Evolutionary conservation across 2,888 invertebrate genomes (phyloP).

Genomic region (Pristionchus fissidentatus): DNA sequence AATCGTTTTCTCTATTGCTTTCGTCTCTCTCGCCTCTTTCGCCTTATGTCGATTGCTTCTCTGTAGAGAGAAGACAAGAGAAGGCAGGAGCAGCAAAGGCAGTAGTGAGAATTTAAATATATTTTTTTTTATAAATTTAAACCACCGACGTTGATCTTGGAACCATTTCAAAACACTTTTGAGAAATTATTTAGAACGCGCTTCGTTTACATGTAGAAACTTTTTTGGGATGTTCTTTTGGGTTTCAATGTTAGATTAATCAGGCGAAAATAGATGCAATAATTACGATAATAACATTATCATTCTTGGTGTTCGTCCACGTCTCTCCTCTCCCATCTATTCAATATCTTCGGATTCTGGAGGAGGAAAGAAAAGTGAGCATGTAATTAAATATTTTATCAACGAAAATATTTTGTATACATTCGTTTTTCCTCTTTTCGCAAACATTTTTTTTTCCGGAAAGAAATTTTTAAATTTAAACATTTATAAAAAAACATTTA

Average conservation of each 20-base stretch:
- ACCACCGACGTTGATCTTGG: too few species aligned
- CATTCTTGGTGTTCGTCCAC: conserved; percentile 1
- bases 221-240: neutral
- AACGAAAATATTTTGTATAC: too few species aligned
- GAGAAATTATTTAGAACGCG: neutral
- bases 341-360: conserved; percentile 9
- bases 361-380: conserved; percentile 14
- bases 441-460: too few species aligned
- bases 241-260: neutral
- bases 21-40: neutral
- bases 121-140: neutral
- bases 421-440: too few species aligned
- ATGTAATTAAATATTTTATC: too few species aligned
- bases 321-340: conserved; percentile 36
- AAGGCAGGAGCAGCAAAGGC: neutral
- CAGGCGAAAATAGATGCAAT: neutral
- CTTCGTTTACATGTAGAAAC: too few species aligned
- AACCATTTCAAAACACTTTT: too few species aligned
- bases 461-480: too few species aligned
- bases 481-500: too few species aligned
- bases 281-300: neutral
- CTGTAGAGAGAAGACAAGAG: neutral
- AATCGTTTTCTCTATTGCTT: neutral
- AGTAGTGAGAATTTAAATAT: neutral
- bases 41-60: neutral